Percentiles rank a stretch among this genome's conserved stretches.
phyloP scores from a whole-genome alignment of 2,888 invertebrate species.

The Eumacrocentrus americanus region DNA sequence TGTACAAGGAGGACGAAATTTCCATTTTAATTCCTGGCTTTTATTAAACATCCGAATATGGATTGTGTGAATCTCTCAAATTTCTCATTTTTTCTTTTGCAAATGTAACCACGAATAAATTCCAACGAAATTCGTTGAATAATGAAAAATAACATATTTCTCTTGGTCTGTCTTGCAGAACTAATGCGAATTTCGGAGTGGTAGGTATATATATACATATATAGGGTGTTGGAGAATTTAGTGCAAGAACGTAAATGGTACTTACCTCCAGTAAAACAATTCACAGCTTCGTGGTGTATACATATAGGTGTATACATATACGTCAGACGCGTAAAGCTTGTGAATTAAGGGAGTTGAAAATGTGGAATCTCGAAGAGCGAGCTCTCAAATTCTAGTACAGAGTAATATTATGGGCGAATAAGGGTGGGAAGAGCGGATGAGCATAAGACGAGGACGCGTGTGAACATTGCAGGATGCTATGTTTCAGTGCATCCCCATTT shows the following conservation, averaged over 20 bases:
- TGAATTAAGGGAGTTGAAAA: too few relatives aligned
- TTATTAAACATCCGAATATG: background rate
- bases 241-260: too few relatives aligned
- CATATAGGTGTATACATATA: too few relatives aligned
- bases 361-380: too few relatives aligned
- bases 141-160: background rate
- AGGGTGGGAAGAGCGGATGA: too few relatives aligned
- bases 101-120: background rate
- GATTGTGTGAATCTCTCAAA: background rate
- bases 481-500: background rate
- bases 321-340: too few relatives aligned
- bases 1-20: slow-evolving; percentile 33
- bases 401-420: too few relatives aligned
- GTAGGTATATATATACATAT: too few relatives aligned
- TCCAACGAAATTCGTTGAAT: background rate
- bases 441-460: background rate
- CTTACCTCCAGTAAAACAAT: too few relatives aligned
- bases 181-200: background rate
- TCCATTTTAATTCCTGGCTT: slow-evolving; percentile 43
- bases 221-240: too few relatives aligned
- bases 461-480: slow-evolving; percentile 2
- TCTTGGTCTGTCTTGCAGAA: background rate
- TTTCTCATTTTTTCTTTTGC: slow-evolving; percentile 8
- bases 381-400: too few relatives aligned
- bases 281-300: too few relatives aligned